Base-by-base conservation (phyloP, 2,888 invertebrate species). In the Suillia variegata region DNA sequence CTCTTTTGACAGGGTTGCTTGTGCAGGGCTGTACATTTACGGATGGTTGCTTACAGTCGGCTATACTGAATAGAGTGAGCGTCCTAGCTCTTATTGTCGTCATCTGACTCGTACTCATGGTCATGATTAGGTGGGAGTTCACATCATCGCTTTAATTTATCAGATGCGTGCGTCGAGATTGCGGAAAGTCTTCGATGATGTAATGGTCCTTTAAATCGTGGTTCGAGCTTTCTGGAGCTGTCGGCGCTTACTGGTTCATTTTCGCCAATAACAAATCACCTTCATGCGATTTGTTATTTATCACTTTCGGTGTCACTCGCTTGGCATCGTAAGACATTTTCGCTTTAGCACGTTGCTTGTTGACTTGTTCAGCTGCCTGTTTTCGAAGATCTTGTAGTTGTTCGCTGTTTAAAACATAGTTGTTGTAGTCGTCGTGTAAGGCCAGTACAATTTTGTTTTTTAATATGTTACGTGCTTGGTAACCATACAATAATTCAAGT, bases 181-280 rank as follows among this genome's bases (percentile, higher is more conserved):
- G 12, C 8, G 38, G 38, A 13, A 38, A 13, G 15, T 38, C 38
- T 38, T 38, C 38, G 42, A 56, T 59, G 51, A 34, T 22, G n/a
- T 10, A 61, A 61, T 0, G 62, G 54, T 6, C 57, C 54, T 59
- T 62, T 59, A 8, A 51, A 62, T 13, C 47, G 56, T 12, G 53
- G 59, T 20, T 56, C 56, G 15, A 59, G 13, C 24, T 62, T 62
- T 1, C 50, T 53, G n/a, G 56, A 62, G 1, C 17, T 49, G 1
- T 47, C 56, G 2, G 54, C 53, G 33, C 56, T 62, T 4, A 15
- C 33, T 5, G 55, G 48, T 31, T 60, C 59, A 26, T 62, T 62
- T 18, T 15, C 26, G 2, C 50, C 34, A 45, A 34, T 5, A 53
- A 38, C 2, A 38, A 3, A 15, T 34, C 53, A 21, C 38, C 34